These are phyloP conservation scores for Oegoconia quadripuncta DNA, from an alignment of 2,888 invertebrate genomes.

Conservation along the genomic window DNA sequence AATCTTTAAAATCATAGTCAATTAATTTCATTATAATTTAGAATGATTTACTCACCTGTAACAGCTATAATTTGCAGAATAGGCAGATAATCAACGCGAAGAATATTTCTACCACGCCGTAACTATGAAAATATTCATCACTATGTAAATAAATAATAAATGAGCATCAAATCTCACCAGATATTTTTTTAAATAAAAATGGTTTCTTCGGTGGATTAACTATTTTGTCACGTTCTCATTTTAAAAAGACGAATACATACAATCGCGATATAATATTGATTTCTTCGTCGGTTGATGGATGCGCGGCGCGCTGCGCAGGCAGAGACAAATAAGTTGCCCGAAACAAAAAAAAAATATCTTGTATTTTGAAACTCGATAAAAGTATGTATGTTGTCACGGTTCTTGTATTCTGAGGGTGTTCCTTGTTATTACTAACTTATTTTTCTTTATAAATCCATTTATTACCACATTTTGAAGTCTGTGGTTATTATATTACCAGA, in stretches of 20 bases:
- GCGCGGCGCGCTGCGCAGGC: constrained; percentile 1
- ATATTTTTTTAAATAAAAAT: constrained; percentile 68
- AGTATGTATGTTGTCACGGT: too few species aligned
- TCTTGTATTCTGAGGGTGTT: too few species aligned
- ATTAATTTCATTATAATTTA: constrained; percentile 16
- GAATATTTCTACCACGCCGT: constrained; percentile 77
- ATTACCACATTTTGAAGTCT: too few species aligned
- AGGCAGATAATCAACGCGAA: constrained; percentile 65
- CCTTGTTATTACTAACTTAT: too few species aligned
- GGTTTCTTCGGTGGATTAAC: constrained; percentile 69
- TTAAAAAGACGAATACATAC: constrained; percentile 75
- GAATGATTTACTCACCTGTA: constrained; percentile 62
- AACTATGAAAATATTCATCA: constrained; percentile 76
- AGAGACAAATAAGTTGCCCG: too few species aligned
- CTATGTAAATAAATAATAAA: constrained; percentile 79
- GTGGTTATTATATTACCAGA: too few species aligned
- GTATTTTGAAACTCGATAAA: too few species aligned
- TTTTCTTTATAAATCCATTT: too few species aligned
- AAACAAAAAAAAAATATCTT: too few species aligned
- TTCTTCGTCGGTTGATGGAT: constrained; percentile 33
- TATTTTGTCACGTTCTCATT: constrained; percentile 78
- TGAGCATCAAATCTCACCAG: constrained; percentile 75
- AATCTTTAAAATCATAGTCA: background rate
- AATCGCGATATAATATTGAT: constrained; percentile 70
- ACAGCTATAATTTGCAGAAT: constrained; percentile 66